Conservation (phyloP, 2,888 invertebrate genomes). For the Melikaiella ostensackeni region DNA sequence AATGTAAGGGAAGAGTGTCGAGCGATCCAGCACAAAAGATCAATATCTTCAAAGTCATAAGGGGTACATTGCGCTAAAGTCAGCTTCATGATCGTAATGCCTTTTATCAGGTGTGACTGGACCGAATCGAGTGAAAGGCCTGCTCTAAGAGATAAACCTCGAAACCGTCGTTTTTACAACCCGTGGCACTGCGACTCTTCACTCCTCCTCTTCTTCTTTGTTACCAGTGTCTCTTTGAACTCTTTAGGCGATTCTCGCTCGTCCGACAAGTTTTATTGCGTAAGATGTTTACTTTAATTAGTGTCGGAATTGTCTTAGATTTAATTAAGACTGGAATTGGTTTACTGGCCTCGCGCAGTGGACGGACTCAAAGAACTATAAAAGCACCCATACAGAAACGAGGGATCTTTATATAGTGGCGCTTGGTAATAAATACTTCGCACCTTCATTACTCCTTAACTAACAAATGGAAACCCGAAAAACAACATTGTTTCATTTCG, state of each 20-base stretch:
- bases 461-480: conserved; percentile 45
- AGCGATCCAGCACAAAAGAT: conserved; percentile 35
- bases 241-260: conserved; percentile 37
- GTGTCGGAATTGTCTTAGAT: conserved; percentile 70
- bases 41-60: conserved; percentile 38
- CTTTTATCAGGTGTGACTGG: conserved; percentile 49
- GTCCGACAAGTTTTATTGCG: conserved; percentile 62
- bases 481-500: conserved; percentile 3
- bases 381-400: conserved; percentile 51
- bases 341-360: conserved; percentile 67
- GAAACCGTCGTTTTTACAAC: conserved; percentile 56
- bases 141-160: conserved; percentile 55
- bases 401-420: conserved; percentile 61
- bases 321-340: conserved; percentile 74
- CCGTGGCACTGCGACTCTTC: conserved; percentile 39
- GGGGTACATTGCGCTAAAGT: conserved; percentile 30
- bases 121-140: conserved; percentile 48
- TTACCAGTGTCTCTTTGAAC: conserved; percentile 43
- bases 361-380: conserved; percentile 45
- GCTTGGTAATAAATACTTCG: conserved; percentile 67
- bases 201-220: conserved; percentile 17
- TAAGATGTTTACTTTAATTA: conserved; percentile 73
- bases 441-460: conserved; percentile 62
- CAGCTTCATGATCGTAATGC: conserved; percentile 52
- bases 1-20: neutral